Base-by-base conservation (phyloP, 1,140 invertebrate species). In the Aphelinus certus region DNA sequence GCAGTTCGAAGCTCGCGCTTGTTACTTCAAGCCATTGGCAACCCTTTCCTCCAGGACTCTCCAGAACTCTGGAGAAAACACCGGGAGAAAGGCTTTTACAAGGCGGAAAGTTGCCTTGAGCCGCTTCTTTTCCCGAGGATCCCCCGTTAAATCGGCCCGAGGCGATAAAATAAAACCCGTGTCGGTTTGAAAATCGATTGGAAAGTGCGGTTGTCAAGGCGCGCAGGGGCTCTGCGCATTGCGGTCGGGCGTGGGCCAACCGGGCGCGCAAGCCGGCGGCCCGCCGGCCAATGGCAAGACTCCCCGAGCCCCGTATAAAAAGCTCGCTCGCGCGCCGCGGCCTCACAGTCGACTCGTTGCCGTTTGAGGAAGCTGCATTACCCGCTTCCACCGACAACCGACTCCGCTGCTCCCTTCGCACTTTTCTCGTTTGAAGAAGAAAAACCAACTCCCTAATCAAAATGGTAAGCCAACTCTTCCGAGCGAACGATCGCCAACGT, bases 321-420 rank as follows among this genome's bases (percentile, higher is more conserved):
- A 10, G 7, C 1, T 42, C 4, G 47, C 0, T 56, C 53, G 7
- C 26, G 51, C 45, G 48, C 9, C 43, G 42, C 10, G 7, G 58
- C 58, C 47, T 64, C 72, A 75, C 66, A 76, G 75, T 73, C 71
- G 66, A 68, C 45, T 49, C n/a, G 71, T 72, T 73, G 69, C 66
- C 70, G 68, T 78, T 76, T 61, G 53, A 71, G 65, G 72, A 78
- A 75, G 73, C 71, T 67, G 65, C 68, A 78, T 75, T 75, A 67
- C 68, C 73, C 66, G 70, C 73, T 75, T 78, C 72, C 73, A 63
- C 56, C 68, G 71, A 77, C 72, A 69, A 82, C 80, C 80, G 81
- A 82, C 64, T 76, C 62, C 65, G 57, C 74, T 66, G 69, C 48
- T 71, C 3, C 45, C 57, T 71, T 67, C 57, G 4, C 5, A 51